These are phyloP conservation scores for Helicoverpa armigera DNA, from an alignment of 1,140 invertebrate species.

Conservation along the genomic window DNA sequence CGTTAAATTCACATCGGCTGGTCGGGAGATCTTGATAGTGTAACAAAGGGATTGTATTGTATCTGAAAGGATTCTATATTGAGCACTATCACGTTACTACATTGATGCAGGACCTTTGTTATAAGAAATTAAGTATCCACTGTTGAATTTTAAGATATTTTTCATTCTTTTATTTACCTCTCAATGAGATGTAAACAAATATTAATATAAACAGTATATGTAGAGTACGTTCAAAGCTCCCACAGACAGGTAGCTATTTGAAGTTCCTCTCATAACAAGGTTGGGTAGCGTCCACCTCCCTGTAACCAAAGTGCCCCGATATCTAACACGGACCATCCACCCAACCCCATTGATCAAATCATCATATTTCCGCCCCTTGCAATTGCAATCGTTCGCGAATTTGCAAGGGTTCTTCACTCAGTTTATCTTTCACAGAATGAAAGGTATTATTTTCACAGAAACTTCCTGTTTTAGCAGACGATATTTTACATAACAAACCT, in stretches of 20 bases:
- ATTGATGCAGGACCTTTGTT: constrained; percentile 6
- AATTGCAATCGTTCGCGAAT: constrained; percentile 33
- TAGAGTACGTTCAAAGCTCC: too few species aligned
- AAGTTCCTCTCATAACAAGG: not conserved
- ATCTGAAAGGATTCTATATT: constrained; percentile 29
- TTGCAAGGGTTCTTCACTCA: constrained; percentile 21
- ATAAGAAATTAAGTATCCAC: not conserved
- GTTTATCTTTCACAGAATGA: constrained; percentile 17
- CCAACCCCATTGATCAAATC: constrained; percentile 39
- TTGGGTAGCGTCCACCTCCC: not conserved
- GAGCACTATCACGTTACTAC: constrained; percentile 24
- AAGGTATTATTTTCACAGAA: not conserved
- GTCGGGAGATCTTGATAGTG: constrained; percentile 58
- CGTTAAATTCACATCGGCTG: constrained; percentile 47
- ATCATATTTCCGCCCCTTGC: constrained; percentile 35
- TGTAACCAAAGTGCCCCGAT: constrained; percentile 22
- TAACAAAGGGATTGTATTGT: constrained; percentile 42
- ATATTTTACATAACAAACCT: too few species aligned
- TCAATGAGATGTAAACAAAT: not conserved
- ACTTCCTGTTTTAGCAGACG: too few species aligned
- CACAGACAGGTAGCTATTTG: not conserved
- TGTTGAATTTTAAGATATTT: not conserved
- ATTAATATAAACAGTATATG: too few species aligned
- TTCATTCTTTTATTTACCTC: not conserved
- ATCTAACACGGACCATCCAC: constrained; percentile 26